These are phyloP conservation scores for Numenius arquata DNA, from an alignment of 2,113 vertebrate genomes.

Conservation along the genomic window DNA sequence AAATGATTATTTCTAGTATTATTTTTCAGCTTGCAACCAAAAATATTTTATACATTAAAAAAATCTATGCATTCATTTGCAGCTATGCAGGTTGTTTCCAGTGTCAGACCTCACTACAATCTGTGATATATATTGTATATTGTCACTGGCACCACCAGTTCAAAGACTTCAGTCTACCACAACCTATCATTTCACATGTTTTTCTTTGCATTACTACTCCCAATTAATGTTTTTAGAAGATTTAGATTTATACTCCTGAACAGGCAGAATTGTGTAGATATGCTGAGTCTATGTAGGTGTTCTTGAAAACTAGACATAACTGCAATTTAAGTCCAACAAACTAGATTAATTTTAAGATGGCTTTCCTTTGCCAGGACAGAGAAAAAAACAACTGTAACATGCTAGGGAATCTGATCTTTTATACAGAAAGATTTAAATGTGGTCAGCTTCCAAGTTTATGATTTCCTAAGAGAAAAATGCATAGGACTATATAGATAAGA, in stretches of 20 bases:
- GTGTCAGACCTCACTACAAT: neutral
- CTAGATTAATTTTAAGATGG: neutral
- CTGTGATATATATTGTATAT: neutral
- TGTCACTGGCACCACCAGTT: neutral
- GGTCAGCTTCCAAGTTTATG: neutral
- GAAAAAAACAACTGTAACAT: neutral
- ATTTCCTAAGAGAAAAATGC: neutral
- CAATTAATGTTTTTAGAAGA: neutral
- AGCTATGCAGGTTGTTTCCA: neutral
- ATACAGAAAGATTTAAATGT: neutral
- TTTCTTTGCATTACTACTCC: neutral
- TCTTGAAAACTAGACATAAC: neutral
- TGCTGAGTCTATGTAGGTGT: rapidly evolving
- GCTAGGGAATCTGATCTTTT: neutral
- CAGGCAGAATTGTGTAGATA: neutral
- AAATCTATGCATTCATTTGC: neutral
- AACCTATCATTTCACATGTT: neutral
- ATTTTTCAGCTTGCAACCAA: neutral
- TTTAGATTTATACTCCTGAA: neutral
- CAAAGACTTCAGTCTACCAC: neutral
- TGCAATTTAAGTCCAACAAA: neutral
- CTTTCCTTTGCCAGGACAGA: neutral
- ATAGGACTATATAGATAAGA: neutral
- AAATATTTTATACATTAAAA: neutral
- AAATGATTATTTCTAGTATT: neutral